Base-by-base conservation (phyloP, 2,113 vertebrate genomes). In the Callopanchax toddi region DNA sequence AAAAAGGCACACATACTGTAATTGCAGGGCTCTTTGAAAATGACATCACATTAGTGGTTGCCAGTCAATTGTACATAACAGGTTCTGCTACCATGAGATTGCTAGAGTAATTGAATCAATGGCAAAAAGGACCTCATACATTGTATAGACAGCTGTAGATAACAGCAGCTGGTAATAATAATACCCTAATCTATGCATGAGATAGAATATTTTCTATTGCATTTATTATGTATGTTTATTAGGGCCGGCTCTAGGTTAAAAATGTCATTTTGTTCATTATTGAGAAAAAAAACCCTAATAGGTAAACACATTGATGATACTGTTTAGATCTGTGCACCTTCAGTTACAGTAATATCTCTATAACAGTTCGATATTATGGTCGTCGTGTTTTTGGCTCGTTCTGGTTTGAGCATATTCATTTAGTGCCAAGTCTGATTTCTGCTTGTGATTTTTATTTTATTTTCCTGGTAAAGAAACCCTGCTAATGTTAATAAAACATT, bases 51-150 rank as follows among this genome's bases (percentile, higher is more conserved):
- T 86, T 67, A 82, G 56, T 54, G 52, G 44, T 50, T 72, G 66
- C 53, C 71, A 81, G 68, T 76, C 67, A 76, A 49, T 62, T 78
- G 58, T 54, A 80, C 74, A 62, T 60, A 78, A 84, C 43, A 61
- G 59, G 53, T 52, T 49, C 62, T 46, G 78, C 43, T 62, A 25
- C 57, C 55, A 71, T 74, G 44, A 74, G 54, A 42, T 69, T 58
- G 52, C 58, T 49, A 36, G 15, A 48, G 48, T 58, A 61, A 72
- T 74, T 40, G 37, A 78, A 78, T 65, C 58, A 58, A 53, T 67
- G 36, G 51, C n/a, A 65, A 60, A 66, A 53, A 74, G 43, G 18
- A 58, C 37, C 50, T 60, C 60, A 45, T 72, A 72, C 34, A 53
- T 72, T 29, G 55, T 56, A 66, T 59, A 73, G 29, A 36, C 62